Percentiles rank a stretch among this genome's conserved stretches.
Evolutionary conservation across 2,888 invertebrate species (phyloP).

Genomic region (Galeruca laticollis): DNA sequence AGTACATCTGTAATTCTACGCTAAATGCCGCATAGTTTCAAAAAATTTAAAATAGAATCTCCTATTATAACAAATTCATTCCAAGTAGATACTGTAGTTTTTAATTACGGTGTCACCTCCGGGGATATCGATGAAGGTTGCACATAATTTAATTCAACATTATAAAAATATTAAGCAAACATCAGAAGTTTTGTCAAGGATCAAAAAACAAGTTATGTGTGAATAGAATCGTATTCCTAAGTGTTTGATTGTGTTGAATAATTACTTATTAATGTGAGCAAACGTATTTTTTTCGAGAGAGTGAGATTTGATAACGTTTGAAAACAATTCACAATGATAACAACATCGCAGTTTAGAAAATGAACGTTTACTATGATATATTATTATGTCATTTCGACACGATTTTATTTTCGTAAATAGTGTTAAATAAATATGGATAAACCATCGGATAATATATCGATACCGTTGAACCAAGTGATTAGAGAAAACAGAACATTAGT

Average conservation of each 20-base stretch:
- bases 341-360: not conserved
- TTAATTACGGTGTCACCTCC: no score
- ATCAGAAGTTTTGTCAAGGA: not conserved
- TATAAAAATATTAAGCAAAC: not conserved
- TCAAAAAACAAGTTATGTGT: no score
- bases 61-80: no score
- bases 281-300: not conserved
- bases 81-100: no score
- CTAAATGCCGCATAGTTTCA: no score
- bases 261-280: not conserved
- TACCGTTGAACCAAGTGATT: conserved; percentile 18
- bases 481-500: conserved; percentile 16
- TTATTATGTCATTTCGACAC: not conserved
- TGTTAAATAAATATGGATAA: not conserved
- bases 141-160: no score
- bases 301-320: not conserved
- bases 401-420: not conserved
- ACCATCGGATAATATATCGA: conserved; percentile 8
- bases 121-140: no score
- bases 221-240: not conserved
- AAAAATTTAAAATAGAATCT: no score
- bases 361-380: not conserved
- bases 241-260: not conserved
- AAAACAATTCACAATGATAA: conserved; percentile 1
- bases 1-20: no score